Base-by-base conservation (phyloP, 2,113 vertebrate species). In the Microcebus griseorufus region DNA sequence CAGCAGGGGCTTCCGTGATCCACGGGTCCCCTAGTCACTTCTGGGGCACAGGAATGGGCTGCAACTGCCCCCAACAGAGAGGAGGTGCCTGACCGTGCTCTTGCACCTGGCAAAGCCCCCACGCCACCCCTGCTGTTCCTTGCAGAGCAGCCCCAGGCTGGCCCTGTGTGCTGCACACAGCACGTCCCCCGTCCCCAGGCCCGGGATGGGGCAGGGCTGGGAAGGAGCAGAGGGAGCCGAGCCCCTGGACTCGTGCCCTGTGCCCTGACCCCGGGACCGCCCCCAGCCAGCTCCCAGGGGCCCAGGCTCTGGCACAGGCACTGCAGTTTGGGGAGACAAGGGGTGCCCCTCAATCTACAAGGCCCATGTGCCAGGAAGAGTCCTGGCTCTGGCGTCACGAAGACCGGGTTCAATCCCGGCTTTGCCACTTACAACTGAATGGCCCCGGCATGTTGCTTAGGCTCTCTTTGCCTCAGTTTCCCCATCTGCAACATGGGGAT, bases 11-110 rank as follows among this genome's bases (percentile, higher is more conserved):
- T n/a, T 55, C 27, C 22, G 2, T 3, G 14, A 27, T 10, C 16
- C 79, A 17, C 13, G 20, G 29, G 3, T 2, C 32, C 27, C 69
- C 45, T 12, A 27, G 5, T 3, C 10, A 27, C 45, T 14, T 14
- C 9, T 9, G 25, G 12, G 4, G 7, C 51, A 3, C 0, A 9
- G 8, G 65, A 42, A 16, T 0, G 27, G 37, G 2, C 17, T 70
- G 4, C 78, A 1, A 22, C 2, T 22, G 22, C 4, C 39, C 79
- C 53, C 37, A 1, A 10, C 53, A 60, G 67, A 45, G 55, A 62
- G 0, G 27, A 45, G 5, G 58, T 42, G 11, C n/a, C 81, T 29
- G 25, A 23, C 62, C 4, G 67, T 65, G 34, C 25, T 67, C 60
- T 22, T 13, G 51, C 12, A 14, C 60, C 76, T 34, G 25, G 11